These are phyloP conservation scores for Phaethornis superciliosus DNA, from an alignment of 2,113 vertebrate species.

Conservation along the genomic window DNA sequence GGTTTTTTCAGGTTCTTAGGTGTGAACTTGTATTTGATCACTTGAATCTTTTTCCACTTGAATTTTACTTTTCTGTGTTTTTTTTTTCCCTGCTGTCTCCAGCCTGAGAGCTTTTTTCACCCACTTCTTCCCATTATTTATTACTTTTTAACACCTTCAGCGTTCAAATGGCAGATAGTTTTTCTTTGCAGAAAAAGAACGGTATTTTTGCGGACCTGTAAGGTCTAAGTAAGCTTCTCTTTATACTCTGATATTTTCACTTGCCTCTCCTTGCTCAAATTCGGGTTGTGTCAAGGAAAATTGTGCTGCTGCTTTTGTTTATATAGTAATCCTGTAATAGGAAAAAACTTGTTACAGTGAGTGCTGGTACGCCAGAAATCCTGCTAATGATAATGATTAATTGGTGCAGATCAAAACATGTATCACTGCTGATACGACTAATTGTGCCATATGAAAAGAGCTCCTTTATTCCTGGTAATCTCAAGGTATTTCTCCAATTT, in stretches of 20 bases:
- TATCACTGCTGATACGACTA: slow-evolving; percentile 35
- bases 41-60: neutral
- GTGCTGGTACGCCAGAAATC: slow-evolving; percentile 51
- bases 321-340: slow-evolving; percentile 20
- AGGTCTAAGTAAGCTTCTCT: neutral
- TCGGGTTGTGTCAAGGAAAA: neutral
- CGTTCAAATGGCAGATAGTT: accelerated
- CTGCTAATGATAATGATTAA: slow-evolving; percentile 63
- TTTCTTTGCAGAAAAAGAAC: neutral
- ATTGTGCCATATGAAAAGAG: slow-evolving; percentile 17
- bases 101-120: neutral
- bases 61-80: neutral
- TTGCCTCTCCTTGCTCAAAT: neutral
- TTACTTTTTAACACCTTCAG: neutral
- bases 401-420: slow-evolving; percentile 39
- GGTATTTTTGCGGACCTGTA: neutral
- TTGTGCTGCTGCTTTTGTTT: slow-evolving; percentile 43
- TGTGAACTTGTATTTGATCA: neutral
- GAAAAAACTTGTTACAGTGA: slow-evolving; percentile 32
- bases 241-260: neutral
- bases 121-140: neutral
- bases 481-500: slow-evolving; percentile 25
- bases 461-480: slow-evolving; percentile 13
- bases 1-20: neutral
- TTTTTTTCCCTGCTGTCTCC: neutral